Evolutionary conservation across 2,888 invertebrate genomes (phyloP).

Genomic region (Cataglyphis livida): DNA sequence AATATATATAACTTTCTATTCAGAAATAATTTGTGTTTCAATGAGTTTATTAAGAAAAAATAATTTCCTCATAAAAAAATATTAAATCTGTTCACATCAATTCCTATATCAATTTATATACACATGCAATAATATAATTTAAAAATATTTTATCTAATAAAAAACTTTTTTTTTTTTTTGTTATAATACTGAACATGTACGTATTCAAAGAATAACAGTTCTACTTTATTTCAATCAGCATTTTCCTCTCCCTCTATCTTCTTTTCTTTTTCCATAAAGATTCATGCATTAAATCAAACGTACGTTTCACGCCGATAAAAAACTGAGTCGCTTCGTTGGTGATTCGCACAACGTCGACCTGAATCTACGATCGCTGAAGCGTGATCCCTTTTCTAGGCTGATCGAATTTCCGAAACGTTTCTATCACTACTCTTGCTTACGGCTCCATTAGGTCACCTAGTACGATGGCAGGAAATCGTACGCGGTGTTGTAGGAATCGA

Average conservation of each 20-base stretch:
- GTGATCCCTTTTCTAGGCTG: neutral
- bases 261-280: neutral
- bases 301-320: conserved; percentile 5
- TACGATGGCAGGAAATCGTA: conserved; percentile 23
- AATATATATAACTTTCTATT: neutral
- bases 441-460: conserved; percentile 43
- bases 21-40: neutral
- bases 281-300: conserved; percentile 11
- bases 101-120: neutral
- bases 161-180: neutral
- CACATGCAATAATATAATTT: conserved; percentile 1
- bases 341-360: neutral
- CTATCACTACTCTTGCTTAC: conserved; percentile 39
- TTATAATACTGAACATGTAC: neutral
- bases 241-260: neutral
- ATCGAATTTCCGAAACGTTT: conserved; percentile 59
- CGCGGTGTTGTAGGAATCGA: conserved; percentile 32
- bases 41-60: neutral
- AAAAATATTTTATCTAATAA: neutral
- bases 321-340: neutral
- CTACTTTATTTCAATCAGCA: neutral
- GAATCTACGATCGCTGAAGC: neutral
- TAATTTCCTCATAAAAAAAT: neutral
- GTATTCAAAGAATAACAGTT: neutral
- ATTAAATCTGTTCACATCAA: neutral